Evolutionary conservation across 2,113 vertebrate genomes (phyloP), one percentile per base, ranked within the genome.

Genomic region (Forbesichthys papilliferus): DNA sequence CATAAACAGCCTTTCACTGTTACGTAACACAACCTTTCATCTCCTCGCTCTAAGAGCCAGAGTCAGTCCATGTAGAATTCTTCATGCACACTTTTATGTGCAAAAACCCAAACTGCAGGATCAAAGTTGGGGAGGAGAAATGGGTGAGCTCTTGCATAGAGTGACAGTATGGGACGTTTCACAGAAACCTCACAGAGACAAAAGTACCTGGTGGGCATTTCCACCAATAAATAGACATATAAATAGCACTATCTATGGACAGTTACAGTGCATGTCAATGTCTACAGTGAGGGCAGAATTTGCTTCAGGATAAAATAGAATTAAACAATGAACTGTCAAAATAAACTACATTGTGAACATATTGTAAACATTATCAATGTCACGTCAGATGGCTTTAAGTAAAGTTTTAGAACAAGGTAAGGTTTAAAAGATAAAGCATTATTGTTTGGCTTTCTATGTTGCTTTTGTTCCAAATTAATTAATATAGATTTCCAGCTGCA

Each of bases 11-110:
- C 64, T 63, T 64, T 82, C 33, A 16, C 52, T 64, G 83, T 88
- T 84, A 84, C 74, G 78, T 83, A 87, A 89, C 71, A 52, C 76
- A 71, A 72, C 66, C 83, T 88, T 87, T 88, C 83, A 87, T 88
- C 81, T 84, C 51, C 65, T 10, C 62, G 68, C 75, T 73, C 53
- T 49, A 78, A 83, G 59, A 83, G 79, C 80, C 68, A 71, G 81
- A 85, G 48, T 48, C 71, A 83, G 81, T 84, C 82, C 76, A 81
- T 74, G 75, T 48, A 77, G 18, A 80, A 75, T 76, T 75, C 73
- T 73, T 68, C 66, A 79, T 48, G 27, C 4, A 1, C 20, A 51
- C 48, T 84, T 87, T 88, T 68, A 88, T 78, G 75, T 77, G 69
- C 52, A 68, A 74, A 78, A 79, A 82, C 54, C 2, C 2, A 59